These are phyloP conservation scores for Pachycephala philippinensis DNA, from an alignment of 2,113 vertebrate species.

Conservation along the genomic window DNA sequence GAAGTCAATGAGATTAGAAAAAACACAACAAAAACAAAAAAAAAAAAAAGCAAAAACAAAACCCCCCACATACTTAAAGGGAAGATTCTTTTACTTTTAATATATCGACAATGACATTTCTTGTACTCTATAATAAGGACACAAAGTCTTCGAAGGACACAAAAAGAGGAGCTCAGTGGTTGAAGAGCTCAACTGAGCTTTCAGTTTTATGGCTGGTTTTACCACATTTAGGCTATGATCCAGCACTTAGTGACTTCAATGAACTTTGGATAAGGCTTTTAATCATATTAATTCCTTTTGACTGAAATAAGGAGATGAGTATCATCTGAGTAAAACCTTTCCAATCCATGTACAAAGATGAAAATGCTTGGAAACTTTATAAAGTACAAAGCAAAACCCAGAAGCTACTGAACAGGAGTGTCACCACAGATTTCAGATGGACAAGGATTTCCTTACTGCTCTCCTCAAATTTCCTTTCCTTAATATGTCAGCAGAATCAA, in stretches of 20 bases:
- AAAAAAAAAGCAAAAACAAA: not conserved
- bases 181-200: not conserved
- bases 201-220: not conserved
- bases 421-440: not conserved
- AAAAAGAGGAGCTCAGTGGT: not conserved
- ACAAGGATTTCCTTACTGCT: not conserved
- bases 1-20: not conserved
- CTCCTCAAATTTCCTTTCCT: conserved; percentile 60
- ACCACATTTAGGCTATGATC: not conserved
- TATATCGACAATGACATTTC: not conserved
- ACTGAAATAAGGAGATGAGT: not conserved
- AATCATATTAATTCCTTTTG: not conserved
- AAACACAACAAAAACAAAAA: not conserved
- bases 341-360: not conserved
- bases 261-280: not conserved
- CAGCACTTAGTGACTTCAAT: not conserved
- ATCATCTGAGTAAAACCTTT: conserved; percentile 20
- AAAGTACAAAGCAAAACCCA: conserved; percentile 9
- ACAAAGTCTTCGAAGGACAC: not conserved
- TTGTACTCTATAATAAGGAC: not conserved
- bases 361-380: conserved; percentile 42
- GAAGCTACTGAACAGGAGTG: not conserved
- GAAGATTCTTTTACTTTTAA: not conserved
- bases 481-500: conserved; percentile 58
- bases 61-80: not conserved